Evolutionary conservation across 2,888 invertebrate species (phyloP).

Genomic region (Zeuzera pyrina): DNA sequence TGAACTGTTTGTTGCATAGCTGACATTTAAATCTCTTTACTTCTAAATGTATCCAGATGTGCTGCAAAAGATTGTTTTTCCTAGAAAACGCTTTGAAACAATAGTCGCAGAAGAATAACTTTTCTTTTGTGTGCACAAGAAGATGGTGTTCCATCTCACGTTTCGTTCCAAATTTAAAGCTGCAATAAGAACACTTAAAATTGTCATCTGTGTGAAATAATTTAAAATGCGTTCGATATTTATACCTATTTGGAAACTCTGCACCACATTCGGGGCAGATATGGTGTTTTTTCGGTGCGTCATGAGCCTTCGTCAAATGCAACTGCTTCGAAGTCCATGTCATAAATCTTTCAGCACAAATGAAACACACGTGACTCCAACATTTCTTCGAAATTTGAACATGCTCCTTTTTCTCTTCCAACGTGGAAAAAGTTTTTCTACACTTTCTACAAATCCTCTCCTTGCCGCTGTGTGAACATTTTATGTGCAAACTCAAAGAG

Average conservation of each 20-base stretch:
- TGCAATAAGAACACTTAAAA: constrained; percentile 7
- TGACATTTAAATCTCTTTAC: constrained; percentile 23
- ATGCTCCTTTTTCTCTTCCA: constrained; percentile 21
- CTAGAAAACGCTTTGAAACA: constrained; percentile 33
- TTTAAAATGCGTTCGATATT: constrained; percentile 27
- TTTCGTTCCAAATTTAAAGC: constrained; percentile 22
- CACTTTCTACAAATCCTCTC: constrained; percentile 9
- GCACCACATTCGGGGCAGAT: constrained; percentile 30
- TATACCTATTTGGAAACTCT: constrained; percentile 20
- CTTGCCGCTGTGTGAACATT: neutral
- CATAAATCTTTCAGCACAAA: constrained; percentile 28
- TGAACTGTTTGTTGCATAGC: constrained; percentile 25
- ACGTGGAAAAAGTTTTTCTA: constrained; percentile 15
- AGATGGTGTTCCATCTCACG: constrained; percentile 22
- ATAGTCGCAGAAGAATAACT: constrained; percentile 24
- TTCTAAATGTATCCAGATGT: constrained; percentile 36
- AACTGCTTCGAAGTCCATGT: constrained; percentile 24
- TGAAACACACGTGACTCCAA: constrained; percentile 27
- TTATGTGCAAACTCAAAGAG: constrained; percentile 21
- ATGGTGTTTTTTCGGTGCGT: constrained; percentile 22
- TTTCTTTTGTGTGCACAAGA: constrained; percentile 28
- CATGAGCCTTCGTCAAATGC: constrained; percentile 27
- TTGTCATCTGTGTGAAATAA: constrained; percentile 26
- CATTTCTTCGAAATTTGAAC: constrained; percentile 21
- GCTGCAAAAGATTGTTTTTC: constrained; percentile 26